Base-by-base conservation (phyloP, 1,140 invertebrate genomes). In the Drosophila eugracilis region DNA sequence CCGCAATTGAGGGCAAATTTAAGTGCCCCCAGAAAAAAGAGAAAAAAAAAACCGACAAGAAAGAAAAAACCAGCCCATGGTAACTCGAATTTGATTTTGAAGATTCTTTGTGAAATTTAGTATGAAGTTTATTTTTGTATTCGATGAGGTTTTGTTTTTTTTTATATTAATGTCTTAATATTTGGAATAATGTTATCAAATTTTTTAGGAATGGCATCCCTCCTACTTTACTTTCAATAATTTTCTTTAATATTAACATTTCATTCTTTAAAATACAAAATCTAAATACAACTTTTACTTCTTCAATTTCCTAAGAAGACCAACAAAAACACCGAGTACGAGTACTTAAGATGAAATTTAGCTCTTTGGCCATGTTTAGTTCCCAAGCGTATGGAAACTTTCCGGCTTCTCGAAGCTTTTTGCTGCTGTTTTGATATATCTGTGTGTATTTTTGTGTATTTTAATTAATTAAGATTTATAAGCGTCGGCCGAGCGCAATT, bases 391-490 rank as follows among this genome's bases (percentile, higher is more conserved):
- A 15, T 44, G 50, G 28, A n/a, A 41, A 55, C 26, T 69, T 63
- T 50, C 24, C 21, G 42, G 39, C 42, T 58, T 30, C 55, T 60
- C 53, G 28, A 58, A 45, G 60, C 71, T 47, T 75, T 62, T 81
- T 88, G 83, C 71, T 81, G 74, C n/a, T n/a, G n/a, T n/a, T n/a
- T n/a, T n/a, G n/a, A n/a, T n/a, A n/a, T n/a, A n/a, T n/a, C n/a
- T 72, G 42, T 7, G 21, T 24, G 42, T 44, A 44, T 26, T 44
- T 44, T 26, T 26, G 69, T 88, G 74, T 88, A 67, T 67, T 86
- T 86, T 86, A 88, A 86, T 88, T 86, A 88, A 86, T 88, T 86
- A 86, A 86, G 83, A 86, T 86, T 86, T 86, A 88, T 86, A 86
- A 78, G 78, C 78, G 75, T 66, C 45, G 66, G 30, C 37, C 48